phyloP scores from a whole-genome alignment of 2,113 vertebrate species.

The Dryoscopus gambensis region DNA sequence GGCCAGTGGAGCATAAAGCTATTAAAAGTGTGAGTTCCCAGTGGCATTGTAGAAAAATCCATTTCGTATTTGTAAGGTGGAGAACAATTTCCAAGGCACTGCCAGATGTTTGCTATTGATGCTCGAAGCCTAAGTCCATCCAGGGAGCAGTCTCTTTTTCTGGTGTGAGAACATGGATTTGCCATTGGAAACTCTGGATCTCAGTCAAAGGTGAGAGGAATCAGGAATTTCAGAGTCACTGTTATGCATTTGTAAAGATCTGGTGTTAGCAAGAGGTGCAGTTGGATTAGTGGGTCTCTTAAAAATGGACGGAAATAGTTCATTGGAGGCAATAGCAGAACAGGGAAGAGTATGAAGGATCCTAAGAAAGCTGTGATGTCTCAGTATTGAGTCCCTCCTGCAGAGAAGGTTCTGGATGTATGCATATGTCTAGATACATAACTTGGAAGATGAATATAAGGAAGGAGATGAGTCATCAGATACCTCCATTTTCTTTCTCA shows the following conservation, averaged over 20 bases:
- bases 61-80: not conserved
- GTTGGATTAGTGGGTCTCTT: not conserved
- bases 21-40: not conserved
- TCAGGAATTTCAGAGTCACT: not conserved
- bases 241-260: not conserved
- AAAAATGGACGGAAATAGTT: not conserved
- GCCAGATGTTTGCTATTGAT: not conserved
- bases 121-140: not conserved
- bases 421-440: rapidly evolving
- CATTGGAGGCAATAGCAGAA: not conserved
- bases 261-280: not conserved
- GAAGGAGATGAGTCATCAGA: not conserved
- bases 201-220: not conserved
- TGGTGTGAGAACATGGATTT: not conserved
- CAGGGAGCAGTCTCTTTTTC: not conserved
- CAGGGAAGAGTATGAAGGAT: not conserved
- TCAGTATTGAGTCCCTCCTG: not conserved
- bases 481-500: not conserved
- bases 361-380: not conserved
- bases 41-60: not conserved
- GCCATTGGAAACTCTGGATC: not conserved
- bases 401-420: not conserved
- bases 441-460: not conserved
- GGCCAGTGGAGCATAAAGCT: not conserved
- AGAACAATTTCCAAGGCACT: not conserved